A percentile compares a stretch with the other conserved stretches of the same genome.
These are phyloP conservation scores for Brachystomella parvula DNA, from an alignment of 1,140 invertebrate species.

Conservation along the genomic window DNA sequence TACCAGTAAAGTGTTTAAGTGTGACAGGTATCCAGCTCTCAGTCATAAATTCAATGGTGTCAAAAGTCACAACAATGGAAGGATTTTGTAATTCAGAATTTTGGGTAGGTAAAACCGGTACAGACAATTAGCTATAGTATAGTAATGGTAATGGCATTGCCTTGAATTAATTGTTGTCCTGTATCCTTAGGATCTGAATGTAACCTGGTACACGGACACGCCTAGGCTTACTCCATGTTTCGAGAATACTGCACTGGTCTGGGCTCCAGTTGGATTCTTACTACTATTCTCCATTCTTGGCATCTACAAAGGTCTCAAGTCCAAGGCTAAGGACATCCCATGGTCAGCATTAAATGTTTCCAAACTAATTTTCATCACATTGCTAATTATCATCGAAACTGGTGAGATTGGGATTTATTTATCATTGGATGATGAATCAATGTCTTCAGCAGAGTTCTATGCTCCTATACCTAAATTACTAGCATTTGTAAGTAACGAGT, in stretches of 20 bases:
- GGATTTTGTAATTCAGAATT: too few relatives aligned
- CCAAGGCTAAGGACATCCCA: conserved; percentile 67
- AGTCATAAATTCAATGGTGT: too few relatives aligned
- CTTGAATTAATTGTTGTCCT: too few relatives aligned
- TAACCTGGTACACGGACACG: conserved; percentile 42
- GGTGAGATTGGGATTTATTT: background rate
- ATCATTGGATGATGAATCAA: background rate
- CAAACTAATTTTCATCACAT: conserved; percentile 54
- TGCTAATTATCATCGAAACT: conserved; percentile 3
- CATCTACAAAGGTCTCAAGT: conserved; percentile 61
- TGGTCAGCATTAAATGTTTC: conserved; percentile 67
- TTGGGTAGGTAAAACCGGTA: too few relatives aligned
- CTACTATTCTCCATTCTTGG: conserved; percentile 69
- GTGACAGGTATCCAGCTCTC: too few relatives aligned
- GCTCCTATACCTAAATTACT: background rate
- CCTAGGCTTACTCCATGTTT: conserved; percentile 47
- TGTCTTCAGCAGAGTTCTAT: background rate
- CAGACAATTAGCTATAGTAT: too few relatives aligned
- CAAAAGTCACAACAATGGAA: too few relatives aligned
- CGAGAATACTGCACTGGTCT: conserved; percentile 53
- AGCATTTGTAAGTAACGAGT: background rate
- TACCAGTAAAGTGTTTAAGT: too few relatives aligned
- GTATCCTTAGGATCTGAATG: conserved; percentile 39
- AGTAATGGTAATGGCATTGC: too few relatives aligned
- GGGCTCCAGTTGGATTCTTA: conserved; percentile 75